A percentile compares a stretch with the other conserved stretches of the same genome.
Conservation (phyloP, 1,140 invertebrate species). For the Drosophila sucinea region DNA sequence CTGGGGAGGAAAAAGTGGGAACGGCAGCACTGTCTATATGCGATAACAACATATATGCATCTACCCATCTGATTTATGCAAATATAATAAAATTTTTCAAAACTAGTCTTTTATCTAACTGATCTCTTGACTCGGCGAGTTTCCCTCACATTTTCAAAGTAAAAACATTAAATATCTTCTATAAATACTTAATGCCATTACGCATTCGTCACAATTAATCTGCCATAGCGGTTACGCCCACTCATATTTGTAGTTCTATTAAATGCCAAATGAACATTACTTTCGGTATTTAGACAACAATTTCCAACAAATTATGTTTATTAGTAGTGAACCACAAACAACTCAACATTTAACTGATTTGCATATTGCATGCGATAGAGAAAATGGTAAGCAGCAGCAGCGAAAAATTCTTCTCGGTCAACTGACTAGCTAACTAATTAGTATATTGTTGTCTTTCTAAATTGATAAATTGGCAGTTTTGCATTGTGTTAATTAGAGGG, state of each 20-base stretch:
- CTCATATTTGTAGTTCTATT: conserved; percentile 15
- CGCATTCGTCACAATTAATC: conserved; percentile 5
- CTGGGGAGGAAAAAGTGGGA: no score
- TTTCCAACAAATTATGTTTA: conserved; percentile 68
- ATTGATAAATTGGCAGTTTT: conserved; percentile 60
- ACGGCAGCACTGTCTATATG: no score
- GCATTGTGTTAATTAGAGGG: conserved; percentile 49
- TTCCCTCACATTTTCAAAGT: neutral
- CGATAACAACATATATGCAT: no score
- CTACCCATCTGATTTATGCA: no score
- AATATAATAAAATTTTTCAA: no score
- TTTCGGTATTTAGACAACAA: conserved; percentile 71
- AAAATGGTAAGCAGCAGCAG: conserved; percentile 24
- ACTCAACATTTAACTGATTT: conserved; percentile 56
- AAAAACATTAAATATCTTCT: conserved; percentile 1
- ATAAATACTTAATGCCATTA: conserved; percentile 12
- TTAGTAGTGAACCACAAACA: conserved; percentile 62
- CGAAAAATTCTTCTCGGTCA: conserved; percentile 10
- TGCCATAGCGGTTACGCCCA: conserved; percentile 12
- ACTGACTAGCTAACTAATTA: conserved; percentile 36
- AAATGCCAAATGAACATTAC: conserved; percentile 55
- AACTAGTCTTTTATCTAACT: no score
- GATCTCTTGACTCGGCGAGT: neutral
- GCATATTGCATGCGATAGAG: conserved; percentile 58
- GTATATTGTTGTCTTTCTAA: conserved; percentile 31